A percentile compares a stretch with the other conserved stretches of the same genome.
phyloP scores from a whole-genome alignment of 1,140 invertebrate species.

The Cyclargus thomasi region DNA sequence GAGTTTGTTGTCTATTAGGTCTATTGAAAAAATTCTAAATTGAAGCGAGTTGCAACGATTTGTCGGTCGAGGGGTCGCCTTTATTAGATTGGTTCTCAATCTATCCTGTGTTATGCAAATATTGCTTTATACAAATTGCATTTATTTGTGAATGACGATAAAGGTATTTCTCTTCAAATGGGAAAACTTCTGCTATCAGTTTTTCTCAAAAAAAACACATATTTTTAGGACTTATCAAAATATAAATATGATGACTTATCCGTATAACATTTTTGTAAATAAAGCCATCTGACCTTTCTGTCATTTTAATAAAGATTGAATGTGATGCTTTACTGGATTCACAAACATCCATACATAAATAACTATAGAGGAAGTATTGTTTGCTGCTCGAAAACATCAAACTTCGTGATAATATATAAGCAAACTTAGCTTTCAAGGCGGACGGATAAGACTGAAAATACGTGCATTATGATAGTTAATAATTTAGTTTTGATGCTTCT shows the following conservation, averaged over 20 bases:
- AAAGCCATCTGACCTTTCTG: background rate
- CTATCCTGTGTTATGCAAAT: background rate
- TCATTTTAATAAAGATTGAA: background rate
- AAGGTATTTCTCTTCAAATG: background rate
- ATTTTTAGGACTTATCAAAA: too few relatives aligned
- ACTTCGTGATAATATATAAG: constrained; percentile 9
- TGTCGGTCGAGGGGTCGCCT: background rate
- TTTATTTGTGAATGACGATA: background rate
- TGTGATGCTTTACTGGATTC: background rate
- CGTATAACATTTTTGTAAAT: background rate
- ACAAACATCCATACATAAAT: constrained; percentile 1
- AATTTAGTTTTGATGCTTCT: constrained; percentile 7
- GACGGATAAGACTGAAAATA: background rate
- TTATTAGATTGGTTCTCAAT: constrained; percentile 3
- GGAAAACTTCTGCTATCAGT: background rate
- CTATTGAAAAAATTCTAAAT: constrained; percentile 10
- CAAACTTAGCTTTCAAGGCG: constrained; percentile 7
- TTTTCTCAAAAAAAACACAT: background rate
- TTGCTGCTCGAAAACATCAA: constrained; percentile 2
- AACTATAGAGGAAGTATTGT: constrained; percentile 5
- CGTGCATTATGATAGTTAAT: constrained; percentile 8
- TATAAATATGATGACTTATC: too few relatives aligned
- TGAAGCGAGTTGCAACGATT: background rate
- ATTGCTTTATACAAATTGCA: background rate
- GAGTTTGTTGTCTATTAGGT: constrained; percentile 10